Conservation (phyloP, 2,113 vertebrate species). For the Xenus cinereus region DNA sequence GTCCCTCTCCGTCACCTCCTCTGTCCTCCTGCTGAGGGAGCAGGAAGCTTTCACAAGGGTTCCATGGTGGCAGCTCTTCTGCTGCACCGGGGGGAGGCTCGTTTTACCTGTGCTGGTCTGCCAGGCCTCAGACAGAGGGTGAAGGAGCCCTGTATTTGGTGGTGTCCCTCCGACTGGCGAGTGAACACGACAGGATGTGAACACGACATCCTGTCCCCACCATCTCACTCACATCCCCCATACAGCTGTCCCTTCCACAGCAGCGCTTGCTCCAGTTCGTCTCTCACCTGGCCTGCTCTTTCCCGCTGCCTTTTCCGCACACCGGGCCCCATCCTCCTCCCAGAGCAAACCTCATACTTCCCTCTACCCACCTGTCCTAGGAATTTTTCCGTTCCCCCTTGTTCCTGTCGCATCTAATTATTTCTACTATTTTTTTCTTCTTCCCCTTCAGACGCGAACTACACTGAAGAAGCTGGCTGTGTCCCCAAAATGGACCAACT, state of each 20-base stretch:
- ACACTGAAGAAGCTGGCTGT: conserved; percentile 87
- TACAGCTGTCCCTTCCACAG: background rate
- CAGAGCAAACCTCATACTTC: background rate
- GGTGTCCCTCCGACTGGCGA: background rate
- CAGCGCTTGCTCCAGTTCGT: background rate
- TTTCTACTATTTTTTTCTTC: background rate
- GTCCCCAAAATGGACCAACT: conserved; percentile 89
- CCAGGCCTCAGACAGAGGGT: accelerated
- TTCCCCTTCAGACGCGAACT: conserved; percentile 77
- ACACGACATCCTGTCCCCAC: background rate
- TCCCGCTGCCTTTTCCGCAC: background rate
- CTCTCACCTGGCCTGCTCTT: background rate
- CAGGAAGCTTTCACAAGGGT: background rate
- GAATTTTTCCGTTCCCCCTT: background rate
- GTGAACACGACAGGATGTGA: accelerated
- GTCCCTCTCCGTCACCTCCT: background rate
- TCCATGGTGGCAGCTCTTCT: background rate
- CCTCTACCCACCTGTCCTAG: background rate
- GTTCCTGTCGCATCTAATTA: background rate
- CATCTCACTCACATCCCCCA: accelerated
- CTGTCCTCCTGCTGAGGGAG: background rate
- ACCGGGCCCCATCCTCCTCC: background rate
- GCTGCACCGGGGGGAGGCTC: accelerated
- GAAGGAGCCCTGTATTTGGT: background rate
- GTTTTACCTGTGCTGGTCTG: background rate